A percentile compares a stretch with the other conserved stretches of the same genome.
phyloP scores from a whole-genome alignment of 2,113 vertebrate species.

The Saccopteryx leptura region DNA sequence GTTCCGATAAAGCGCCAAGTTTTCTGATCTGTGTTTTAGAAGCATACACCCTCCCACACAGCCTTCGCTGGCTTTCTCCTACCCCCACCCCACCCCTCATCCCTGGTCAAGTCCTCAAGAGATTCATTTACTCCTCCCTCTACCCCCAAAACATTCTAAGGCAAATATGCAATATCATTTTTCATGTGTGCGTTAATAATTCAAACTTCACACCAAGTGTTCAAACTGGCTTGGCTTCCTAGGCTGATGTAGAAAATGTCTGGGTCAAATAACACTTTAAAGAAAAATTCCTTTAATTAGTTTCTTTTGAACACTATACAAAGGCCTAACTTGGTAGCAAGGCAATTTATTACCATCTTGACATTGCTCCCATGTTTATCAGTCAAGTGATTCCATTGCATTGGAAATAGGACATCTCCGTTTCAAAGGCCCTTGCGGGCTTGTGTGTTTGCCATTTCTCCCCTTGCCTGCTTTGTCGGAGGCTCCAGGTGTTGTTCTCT shows the following conservation, averaged over 20 bases:
- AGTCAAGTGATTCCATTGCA: background rate
- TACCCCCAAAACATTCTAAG: slow-evolving; percentile 55
- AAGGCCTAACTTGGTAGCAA: slow-evolving; percentile 60
- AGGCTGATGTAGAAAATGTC: slow-evolving; percentile 60
- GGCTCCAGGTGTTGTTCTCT: background rate
- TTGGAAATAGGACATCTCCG: background rate
- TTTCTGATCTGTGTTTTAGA: slow-evolving; percentile 59
- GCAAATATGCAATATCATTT: slow-evolving; percentile 62
- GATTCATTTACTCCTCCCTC: background rate
- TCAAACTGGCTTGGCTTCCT: slow-evolving; percentile 66
- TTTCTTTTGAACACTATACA: slow-evolving; percentile 75
- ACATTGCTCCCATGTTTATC: slow-evolving; percentile 62
- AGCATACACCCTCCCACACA: background rate
- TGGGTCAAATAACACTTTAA: slow-evolving; percentile 76
- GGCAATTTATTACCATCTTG: slow-evolving; percentile 63
- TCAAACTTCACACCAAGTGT: slow-evolving; percentile 76
- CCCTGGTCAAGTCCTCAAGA: background rate
- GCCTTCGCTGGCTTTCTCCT: background rate
- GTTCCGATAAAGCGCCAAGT: background rate
- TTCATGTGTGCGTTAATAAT: slow-evolving; percentile 70
- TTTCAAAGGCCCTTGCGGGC: background rate
- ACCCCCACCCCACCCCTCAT: no score
- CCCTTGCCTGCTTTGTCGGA: background rate
- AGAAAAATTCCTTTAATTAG: slow-evolving; percentile 80
- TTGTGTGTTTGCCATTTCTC: background rate